A percentile compares a stretch with the other conserved stretches of the same genome.
These are phyloP conservation scores for Drosophila siamana DNA, from an alignment of 2,888 invertebrate genomes.

Conservation along the genomic window DNA sequence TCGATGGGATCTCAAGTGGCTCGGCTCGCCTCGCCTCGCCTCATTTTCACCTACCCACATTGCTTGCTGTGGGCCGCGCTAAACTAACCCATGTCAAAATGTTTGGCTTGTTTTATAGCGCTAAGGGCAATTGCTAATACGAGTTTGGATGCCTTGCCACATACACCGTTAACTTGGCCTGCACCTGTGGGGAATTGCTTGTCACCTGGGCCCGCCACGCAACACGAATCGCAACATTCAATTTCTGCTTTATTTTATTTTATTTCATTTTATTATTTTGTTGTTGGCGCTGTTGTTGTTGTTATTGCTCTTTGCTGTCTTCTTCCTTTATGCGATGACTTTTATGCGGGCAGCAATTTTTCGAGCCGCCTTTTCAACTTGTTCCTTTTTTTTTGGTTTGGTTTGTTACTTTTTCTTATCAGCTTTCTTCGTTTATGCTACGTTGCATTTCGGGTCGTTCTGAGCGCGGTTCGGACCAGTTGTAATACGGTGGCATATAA, in stretches of 20 bases:
- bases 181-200: constrained; percentile 77
- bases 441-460: constrained; percentile 65
- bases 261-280: constrained; percentile 43
- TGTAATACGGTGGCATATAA: constrained; percentile 81
- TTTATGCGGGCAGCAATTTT: constrained; percentile 73
- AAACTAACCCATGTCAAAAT: constrained; percentile 73
- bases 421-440: constrained; percentile 80
- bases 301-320: background rate
- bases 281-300: constrained; percentile 7
- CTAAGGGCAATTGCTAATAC: constrained; percentile 77
- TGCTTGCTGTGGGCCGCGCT: constrained; percentile 3
- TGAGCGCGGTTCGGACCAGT: constrained; percentile 45
- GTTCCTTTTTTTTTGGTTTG: constrained; percentile 5
- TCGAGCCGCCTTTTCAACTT: constrained; percentile 47
- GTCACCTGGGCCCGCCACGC: constrained; percentile 68
- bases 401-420: constrained; percentile 61
- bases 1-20: constrained; percentile 23
- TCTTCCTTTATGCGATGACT: constrained; percentile 25
- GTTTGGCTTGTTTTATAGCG: constrained; percentile 65
- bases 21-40: too few species aligned
- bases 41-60: constrained; percentile 69
- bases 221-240: constrained; percentile 69
- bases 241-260: constrained; percentile 63
- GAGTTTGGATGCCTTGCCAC: constrained; percentile 22
- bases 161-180: constrained; percentile 30